These are phyloP conservation scores for Patella depressa DNA, from an alignment of 2,888 invertebrate species.

Conservation along the genomic window DNA sequence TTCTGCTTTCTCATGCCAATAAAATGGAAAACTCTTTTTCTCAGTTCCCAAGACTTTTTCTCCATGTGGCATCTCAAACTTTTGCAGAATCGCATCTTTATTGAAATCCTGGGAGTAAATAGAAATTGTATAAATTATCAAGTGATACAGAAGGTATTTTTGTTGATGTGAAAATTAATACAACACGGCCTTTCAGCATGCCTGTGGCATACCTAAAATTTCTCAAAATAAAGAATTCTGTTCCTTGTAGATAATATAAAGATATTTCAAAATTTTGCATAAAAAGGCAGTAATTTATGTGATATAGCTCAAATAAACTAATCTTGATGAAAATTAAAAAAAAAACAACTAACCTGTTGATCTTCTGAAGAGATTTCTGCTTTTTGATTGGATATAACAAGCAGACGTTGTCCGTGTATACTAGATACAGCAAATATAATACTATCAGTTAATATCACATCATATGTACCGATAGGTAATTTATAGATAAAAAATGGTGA, in stretches of 20 bases:
- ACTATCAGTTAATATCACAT: constrained; percentile 79
- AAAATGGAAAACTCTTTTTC: constrained; percentile 71
- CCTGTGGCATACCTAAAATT: too few relatives aligned
- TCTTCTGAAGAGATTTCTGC: constrained; percentile 73
- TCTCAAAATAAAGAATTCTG: too few relatives aligned
- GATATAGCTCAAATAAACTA: too few relatives aligned
- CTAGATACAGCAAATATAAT: constrained; percentile 77
- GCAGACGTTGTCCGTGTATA: constrained; percentile 63
- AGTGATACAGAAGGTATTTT: too few relatives aligned
- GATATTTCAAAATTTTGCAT: too few relatives aligned
- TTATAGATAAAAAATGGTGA: constrained; percentile 81
- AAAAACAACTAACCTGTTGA: constrained; percentile 39
- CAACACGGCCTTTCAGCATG: too few relatives aligned
- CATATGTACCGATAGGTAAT: constrained; percentile 77
- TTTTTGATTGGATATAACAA: constrained; percentile 76
- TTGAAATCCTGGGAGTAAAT: constrained; percentile 74
- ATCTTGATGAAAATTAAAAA: neutral
- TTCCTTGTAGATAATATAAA: neutral
- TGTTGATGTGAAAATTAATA: too few relatives aligned
- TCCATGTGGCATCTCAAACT: constrained; percentile 74
- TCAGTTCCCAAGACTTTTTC: constrained; percentile 74
- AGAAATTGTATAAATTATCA: neutral
- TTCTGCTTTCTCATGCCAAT: constrained; percentile 61
- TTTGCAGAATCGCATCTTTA: constrained; percentile 75
- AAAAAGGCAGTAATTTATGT: too few relatives aligned